Evolutionary conservation across 64 coral and sea anemone species (phyloP).

Genomic region (Acropora yongei): DNA sequence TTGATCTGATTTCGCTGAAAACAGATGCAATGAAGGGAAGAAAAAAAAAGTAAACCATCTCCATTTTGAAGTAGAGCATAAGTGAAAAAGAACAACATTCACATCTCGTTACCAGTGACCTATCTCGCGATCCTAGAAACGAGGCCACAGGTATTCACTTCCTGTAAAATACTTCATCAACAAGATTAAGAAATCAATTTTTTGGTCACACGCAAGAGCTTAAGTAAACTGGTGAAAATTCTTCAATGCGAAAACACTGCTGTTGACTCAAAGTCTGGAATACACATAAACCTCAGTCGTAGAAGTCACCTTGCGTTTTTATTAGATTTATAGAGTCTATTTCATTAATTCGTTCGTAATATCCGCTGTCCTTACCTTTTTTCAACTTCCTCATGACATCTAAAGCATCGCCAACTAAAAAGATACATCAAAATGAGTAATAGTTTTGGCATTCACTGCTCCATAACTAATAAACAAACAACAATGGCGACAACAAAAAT

Average conservation of each 20-base stretch:
- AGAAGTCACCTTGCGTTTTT: too few species aligned
- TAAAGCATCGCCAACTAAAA: constrained; percentile 57
- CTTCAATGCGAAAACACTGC: too few species aligned
- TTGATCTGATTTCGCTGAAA: constrained; percentile 79
- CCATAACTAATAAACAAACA: not conserved
- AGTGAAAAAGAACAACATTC: too few species aligned
- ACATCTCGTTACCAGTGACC: too few species aligned
- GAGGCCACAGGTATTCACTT: not conserved
- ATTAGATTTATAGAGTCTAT: not conserved
- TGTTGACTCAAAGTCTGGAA: too few species aligned
- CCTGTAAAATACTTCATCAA: not conserved
- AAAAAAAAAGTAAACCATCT: too few species aligned
- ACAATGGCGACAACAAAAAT: not conserved
- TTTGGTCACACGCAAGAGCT: too few species aligned
- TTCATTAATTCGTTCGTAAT: not conserved
- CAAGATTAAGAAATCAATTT: not conserved
- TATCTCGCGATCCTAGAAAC: not conserved
- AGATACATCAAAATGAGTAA: not conserved
- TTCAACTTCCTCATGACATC: constrained; percentile 78
- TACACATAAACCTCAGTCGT: too few species aligned
- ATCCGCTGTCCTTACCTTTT: constrained; percentile 34
- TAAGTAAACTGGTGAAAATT: too few species aligned
- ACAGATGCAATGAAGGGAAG: too few species aligned
- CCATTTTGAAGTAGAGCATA: too few species aligned
- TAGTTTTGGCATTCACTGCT: not conserved